phyloP scores from a whole-genome alignment of 2,797 vertebrate species.

The Cyclura pinguis region DNA sequence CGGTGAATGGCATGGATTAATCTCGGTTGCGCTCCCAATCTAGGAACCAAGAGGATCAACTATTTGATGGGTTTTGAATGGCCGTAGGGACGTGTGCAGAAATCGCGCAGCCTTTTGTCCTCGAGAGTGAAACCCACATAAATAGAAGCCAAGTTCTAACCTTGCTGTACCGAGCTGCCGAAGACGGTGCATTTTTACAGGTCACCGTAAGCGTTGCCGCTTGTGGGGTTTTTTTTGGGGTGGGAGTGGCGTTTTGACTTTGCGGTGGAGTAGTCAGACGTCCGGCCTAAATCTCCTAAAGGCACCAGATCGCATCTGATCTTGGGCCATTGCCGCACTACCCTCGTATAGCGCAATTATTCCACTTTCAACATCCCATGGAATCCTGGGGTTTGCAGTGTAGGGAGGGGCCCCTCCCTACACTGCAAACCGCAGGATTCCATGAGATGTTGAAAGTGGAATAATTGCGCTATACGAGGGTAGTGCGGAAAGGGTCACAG shows the following conservation, averaged over 20 bases:
- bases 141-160: slow-evolving; percentile 58
- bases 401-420: too few relatives aligned
- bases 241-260: neutral
- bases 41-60: slow-evolving; percentile 56
- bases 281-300: too few relatives aligned
- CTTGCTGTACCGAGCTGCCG: slow-evolving; percentile 56
- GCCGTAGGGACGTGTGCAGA: slow-evolving; percentile 55
- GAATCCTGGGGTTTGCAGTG: too few relatives aligned
- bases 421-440: too few relatives aligned
- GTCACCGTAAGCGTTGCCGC: slow-evolving; percentile 60
- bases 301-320: too few relatives aligned
- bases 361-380: too few relatives aligned
- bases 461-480: too few relatives aligned
- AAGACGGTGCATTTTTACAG: slow-evolving; percentile 68
- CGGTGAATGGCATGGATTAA: neutral
- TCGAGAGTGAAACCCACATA: slow-evolving; percentile 47
- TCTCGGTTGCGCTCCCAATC: neutral
- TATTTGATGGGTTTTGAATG: slow-evolving; percentile 32
- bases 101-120: slow-evolving; percentile 56
- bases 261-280: neutral
- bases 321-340: too few relatives aligned
- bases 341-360: too few relatives aligned
- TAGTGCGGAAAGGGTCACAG: neutral
- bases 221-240: slow-evolving; percentile 48
- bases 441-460: too few relatives aligned